These are phyloP conservation scores for Coecobrya sp. DNA, from an alignment of 2,888 invertebrate genomes.

Conservation along the genomic window DNA sequence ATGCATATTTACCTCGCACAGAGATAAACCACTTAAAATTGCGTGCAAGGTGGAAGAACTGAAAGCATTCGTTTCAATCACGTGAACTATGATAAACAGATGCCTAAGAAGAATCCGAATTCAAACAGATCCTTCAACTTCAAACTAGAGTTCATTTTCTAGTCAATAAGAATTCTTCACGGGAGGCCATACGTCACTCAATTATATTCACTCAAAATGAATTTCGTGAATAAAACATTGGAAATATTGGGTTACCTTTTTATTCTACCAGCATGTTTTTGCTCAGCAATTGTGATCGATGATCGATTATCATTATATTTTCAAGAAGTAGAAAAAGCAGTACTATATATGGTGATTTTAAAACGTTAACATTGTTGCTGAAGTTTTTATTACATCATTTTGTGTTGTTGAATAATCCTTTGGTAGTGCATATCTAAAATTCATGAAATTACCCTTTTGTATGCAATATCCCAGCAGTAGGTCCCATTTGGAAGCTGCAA, in stretches of 20 bases:
- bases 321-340: not conserved
- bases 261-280: not conserved
- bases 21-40: no score
- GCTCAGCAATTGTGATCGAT: not conserved
- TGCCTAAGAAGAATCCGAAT: not conserved
- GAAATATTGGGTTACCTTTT: constrained; percentile 1
- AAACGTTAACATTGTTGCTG: not conserved
- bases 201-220: not conserved
- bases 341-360: no score
- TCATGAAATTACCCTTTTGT: constrained; percentile 41
- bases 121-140: not conserved
- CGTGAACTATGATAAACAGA: not conserved
- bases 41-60: not conserved
- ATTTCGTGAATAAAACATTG: constrained; percentile 53
- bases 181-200: constrained; percentile 54
- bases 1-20: not conserved
- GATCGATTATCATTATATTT: constrained; percentile 16
- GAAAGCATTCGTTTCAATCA: not conserved
- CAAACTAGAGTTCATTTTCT: not conserved
- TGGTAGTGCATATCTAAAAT: not conserved
- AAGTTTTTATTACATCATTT: constrained; percentile 25
- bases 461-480: constrained; percentile 27
- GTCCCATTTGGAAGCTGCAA: constrained; percentile 39
- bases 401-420: constrained; percentile 21
- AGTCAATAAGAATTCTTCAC: constrained; percentile 45